phyloP scores from a whole-genome alignment of 2,113 vertebrate genomes.

The Vulpes ferrilata region DNA sequence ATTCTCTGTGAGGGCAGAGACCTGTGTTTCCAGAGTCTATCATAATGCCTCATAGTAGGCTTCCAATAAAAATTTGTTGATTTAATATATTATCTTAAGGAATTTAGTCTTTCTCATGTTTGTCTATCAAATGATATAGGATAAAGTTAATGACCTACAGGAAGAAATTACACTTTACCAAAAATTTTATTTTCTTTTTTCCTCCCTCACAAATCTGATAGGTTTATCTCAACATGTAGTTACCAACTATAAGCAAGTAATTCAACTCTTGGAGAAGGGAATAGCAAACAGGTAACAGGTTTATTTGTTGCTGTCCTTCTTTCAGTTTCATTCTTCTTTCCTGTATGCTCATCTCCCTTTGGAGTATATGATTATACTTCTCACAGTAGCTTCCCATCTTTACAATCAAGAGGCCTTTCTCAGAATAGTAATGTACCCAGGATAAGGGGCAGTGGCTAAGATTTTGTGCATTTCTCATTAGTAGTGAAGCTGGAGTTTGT shows the following conservation, averaged over 20 bases:
- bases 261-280: slow-evolving; percentile 95
- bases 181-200: slow-evolving; percentile 58
- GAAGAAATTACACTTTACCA: slow-evolving; percentile 47
- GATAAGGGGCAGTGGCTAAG: not conserved
- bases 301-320: slow-evolving; percentile 61
- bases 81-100: slow-evolving; percentile 49
- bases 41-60: not conserved
- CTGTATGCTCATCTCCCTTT: slow-evolving; percentile 6
- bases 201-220: slow-evolving; percentile 82
- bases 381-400: not conserved
- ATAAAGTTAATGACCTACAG: slow-evolving; percentile 45
- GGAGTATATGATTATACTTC: not conserved
- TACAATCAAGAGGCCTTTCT: slow-evolving; percentile 1
- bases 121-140: slow-evolving; percentile 25
- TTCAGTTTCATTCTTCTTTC: not conserved
- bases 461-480: slow-evolving; percentile 40
- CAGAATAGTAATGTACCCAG: not conserved
- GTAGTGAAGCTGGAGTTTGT: not conserved
- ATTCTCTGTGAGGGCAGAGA: slow-evolving; percentile 9
- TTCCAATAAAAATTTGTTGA: slow-evolving; percentile 46
- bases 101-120: slow-evolving; percentile 22
- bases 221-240: slow-evolving; percentile 97
- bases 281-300: slow-evolving; percentile 94
- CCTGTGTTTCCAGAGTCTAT: not conserved
- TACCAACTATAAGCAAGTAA: slow-evolving; percentile 95